Conservation (phyloP, 1,140 invertebrate species). For the Phthorimaea operculella region DNA sequence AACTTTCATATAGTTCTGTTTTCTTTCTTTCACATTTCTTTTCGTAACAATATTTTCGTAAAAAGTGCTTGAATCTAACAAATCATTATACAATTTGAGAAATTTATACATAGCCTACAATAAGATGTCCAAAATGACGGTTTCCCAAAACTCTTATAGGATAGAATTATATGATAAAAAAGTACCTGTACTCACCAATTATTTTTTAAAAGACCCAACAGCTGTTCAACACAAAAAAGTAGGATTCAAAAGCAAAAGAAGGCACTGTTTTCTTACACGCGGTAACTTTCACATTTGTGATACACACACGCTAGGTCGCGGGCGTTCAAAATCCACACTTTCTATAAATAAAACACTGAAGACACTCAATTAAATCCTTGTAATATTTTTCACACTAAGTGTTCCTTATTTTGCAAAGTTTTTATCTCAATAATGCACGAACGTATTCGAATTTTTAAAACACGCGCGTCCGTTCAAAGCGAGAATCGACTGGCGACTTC, state of each 20-base stretch:
- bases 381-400: no score
- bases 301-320: conserved; percentile 10
- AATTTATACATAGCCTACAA: no score
- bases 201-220: background rate
- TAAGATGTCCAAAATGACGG: no score
- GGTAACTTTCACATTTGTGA: conserved; percentile 25
- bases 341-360: background rate
- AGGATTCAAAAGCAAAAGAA: conserved; percentile 16
- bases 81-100: no score
- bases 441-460: conserved; percentile 16
- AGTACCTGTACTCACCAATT: no score
- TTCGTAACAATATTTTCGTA: no score
- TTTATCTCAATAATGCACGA: background rate
- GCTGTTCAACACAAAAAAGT: conserved; percentile 13
- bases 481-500: conserved; percentile 37
- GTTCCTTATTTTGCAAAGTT: background rate
- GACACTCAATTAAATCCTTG: background rate
- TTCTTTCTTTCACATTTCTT: no score
- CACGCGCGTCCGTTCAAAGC: conserved; percentile 32
- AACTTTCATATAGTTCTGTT: no score
- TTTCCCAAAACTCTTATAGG: no score
- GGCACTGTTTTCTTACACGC: conserved; percentile 16
- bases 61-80: no score
- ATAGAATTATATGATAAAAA: no score
- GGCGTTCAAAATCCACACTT: background rate